Evolutionary conservation across 2,113 vertebrate species (phyloP).

Genomic region (Dipodomys spectabilis): DNA sequence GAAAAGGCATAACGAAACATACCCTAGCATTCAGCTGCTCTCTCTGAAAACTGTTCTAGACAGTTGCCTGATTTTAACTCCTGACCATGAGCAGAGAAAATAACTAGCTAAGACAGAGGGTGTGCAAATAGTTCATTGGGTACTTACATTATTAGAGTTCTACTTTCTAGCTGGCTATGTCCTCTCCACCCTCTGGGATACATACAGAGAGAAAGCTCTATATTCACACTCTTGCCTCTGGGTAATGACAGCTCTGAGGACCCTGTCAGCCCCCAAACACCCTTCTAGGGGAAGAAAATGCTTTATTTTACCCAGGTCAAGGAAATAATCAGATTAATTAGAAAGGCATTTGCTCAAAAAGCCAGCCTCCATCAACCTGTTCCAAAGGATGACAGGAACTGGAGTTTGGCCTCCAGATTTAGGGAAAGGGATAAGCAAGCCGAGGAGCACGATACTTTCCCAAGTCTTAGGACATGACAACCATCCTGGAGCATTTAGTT

Average conservation of each 20-base stretch:
- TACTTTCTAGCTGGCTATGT: not conserved
- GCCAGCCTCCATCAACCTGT: not conserved
- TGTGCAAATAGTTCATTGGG: not conserved
- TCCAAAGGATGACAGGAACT: conserved; percentile 17
- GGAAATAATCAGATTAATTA: conserved; percentile 65
- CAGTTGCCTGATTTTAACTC: conserved; percentile 45
- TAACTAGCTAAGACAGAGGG: not conserved
- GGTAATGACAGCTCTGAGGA: conserved; percentile 3
- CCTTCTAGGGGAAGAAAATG: conserved; percentile 63
- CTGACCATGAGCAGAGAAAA: not conserved
- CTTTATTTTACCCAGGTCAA: conserved; percentile 53
- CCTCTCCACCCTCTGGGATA: not conserved
- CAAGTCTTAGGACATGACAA: conserved; percentile 15
- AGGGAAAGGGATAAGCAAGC: not conserved
- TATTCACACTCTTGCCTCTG: not conserved
- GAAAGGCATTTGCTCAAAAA: conserved; percentile 46
- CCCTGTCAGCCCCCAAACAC: not conserved
- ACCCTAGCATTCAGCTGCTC: conserved; percentile 14
- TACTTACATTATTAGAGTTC: not conserved
- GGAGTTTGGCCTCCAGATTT: not conserved
- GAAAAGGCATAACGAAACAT: conserved; percentile 43
- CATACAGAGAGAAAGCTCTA: not conserved
- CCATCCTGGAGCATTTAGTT: conserved; percentile 34
- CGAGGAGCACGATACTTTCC: not conserved
- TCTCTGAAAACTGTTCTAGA: not conserved